Evolutionary conservation across 2,888 invertebrate species (phyloP).

Genomic region (Lissonota sp.): DNA sequence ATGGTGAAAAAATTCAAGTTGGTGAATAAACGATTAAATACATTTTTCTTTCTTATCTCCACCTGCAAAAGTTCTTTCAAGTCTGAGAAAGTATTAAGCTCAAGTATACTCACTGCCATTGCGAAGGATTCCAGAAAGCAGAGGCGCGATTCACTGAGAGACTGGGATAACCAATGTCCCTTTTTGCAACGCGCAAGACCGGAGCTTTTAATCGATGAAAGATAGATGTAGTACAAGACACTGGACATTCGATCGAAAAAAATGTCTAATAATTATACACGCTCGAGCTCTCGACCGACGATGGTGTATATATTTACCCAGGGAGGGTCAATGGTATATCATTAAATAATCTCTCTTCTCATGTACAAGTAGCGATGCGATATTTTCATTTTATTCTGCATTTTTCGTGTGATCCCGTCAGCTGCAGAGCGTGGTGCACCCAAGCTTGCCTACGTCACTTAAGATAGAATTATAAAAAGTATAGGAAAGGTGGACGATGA

Average conservation of each 20-base stretch:
- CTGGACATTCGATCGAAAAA: not conserved
- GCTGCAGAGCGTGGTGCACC: not conserved
- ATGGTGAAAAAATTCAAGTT: not conserved
- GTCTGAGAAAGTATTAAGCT: no score
- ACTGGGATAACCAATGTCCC: slow-evolving; percentile 28
- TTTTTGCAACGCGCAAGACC: slow-evolving; percentile 14
- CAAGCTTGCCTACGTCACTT: no score
- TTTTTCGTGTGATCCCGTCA: not conserved
- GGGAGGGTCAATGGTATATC: no score
- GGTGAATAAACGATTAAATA: no score
- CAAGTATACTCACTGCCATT: slow-evolving; percentile 27
- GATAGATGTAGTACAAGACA: no score
- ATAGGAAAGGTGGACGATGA: not conserved
- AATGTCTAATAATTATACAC: not conserved
- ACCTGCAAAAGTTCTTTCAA: no score
- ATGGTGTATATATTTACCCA: not conserved
- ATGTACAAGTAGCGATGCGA: not conserved
- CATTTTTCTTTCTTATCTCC: no score
- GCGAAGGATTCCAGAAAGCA: not conserved
- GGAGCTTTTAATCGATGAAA: not conserved
- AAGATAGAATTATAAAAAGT: no score
- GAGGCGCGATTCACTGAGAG: slow-evolving; percentile 4
- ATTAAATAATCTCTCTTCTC: not conserved
- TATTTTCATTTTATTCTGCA: not conserved
- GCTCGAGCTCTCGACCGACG: not conserved